A percentile compares a stretch with the other conserved stretches of the same genome.
These are phyloP conservation scores for Bombycilla garrulus DNA, from an alignment of 2,113 vertebrate species.

Conservation along the genomic window DNA sequence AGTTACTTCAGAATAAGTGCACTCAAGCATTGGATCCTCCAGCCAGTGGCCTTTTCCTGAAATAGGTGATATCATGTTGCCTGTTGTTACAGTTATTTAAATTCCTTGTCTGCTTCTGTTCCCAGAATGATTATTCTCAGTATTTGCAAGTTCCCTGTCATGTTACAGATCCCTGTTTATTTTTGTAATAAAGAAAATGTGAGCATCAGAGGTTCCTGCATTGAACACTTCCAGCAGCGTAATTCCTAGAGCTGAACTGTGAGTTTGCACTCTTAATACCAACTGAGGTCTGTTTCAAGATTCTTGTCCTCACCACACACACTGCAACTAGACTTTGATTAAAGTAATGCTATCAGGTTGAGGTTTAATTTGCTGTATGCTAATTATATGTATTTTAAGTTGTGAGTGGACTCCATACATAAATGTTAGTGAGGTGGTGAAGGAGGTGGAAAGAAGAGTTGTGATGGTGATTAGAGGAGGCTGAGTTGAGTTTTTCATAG, in stretches of 20 bases:
- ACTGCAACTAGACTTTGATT: background rate
- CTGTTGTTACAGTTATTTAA: background rate
- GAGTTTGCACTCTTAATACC: background rate
- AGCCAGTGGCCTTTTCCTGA: background rate
- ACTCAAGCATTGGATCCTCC: background rate
- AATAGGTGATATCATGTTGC: background rate
- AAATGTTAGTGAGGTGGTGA: background rate
- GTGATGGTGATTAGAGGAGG: constrained; percentile 69
- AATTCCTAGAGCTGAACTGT: background rate
- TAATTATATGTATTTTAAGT: background rate
- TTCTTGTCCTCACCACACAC: background rate
- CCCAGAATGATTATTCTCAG: background rate
- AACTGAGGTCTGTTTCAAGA: fast-evolving
- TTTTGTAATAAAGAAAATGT: background rate
- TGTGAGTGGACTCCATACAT: background rate
- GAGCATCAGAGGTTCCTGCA: background rate
- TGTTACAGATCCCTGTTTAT: background rate
- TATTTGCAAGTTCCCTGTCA: background rate
- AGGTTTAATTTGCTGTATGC: background rate
- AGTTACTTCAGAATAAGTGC: background rate
- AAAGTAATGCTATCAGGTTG: background rate
- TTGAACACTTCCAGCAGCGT: background rate
- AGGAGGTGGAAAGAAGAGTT: constrained; percentile 56
- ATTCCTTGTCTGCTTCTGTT: background rate
- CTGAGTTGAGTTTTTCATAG: constrained; percentile 77